A percentile compares a stretch with the other conserved stretches of the same genome.
phyloP scores from a whole-genome alignment of 1,140 invertebrate species.

The Mamestra configurata region DNA sequence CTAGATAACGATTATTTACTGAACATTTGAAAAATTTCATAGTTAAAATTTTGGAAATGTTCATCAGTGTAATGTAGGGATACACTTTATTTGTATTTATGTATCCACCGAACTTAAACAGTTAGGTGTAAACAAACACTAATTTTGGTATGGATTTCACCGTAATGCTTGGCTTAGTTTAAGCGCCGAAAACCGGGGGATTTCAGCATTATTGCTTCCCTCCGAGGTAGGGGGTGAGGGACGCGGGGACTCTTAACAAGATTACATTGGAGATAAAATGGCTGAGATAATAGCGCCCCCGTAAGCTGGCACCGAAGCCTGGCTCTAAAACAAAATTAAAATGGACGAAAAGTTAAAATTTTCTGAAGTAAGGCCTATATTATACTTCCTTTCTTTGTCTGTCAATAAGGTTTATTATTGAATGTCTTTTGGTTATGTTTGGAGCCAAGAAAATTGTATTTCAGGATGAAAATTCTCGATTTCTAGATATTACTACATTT shows the following conservation, averaged over 20 bases:
- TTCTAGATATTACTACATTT: no score
- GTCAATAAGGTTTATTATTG: not conserved
- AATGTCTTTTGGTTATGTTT: not conserved
- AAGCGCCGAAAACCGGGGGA: constrained; percentile 82
- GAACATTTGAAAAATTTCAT: no score
- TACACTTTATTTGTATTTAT: no score
- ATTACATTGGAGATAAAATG: constrained; percentile 87
- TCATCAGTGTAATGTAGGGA: no score
- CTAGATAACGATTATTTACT: no score
- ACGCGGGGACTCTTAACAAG: constrained; percentile 83
- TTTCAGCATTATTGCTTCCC: constrained; percentile 81
- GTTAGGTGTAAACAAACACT: constrained; percentile 64
- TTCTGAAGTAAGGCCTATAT: not conserved
- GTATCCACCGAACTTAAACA: not conserved
- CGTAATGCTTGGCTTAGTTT: constrained; percentile 80
- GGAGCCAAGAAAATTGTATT: no score
- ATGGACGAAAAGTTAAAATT: constrained; percentile 65
- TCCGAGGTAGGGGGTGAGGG: constrained; percentile 58
- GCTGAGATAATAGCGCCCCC: constrained; percentile 80
- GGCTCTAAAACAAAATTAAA: constrained; percentile 85
- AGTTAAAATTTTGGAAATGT: no score
- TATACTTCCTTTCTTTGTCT: not conserved
- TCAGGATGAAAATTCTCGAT: not conserved
- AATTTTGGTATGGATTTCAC: constrained; percentile 74
- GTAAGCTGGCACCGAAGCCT: constrained; percentile 73